Percentiles rank a stretch among this genome's conserved stretches.
Evolutionary conservation across 2,113 vertebrate genomes (phyloP).

Genomic region (Tauraco erythrolophus): DNA sequence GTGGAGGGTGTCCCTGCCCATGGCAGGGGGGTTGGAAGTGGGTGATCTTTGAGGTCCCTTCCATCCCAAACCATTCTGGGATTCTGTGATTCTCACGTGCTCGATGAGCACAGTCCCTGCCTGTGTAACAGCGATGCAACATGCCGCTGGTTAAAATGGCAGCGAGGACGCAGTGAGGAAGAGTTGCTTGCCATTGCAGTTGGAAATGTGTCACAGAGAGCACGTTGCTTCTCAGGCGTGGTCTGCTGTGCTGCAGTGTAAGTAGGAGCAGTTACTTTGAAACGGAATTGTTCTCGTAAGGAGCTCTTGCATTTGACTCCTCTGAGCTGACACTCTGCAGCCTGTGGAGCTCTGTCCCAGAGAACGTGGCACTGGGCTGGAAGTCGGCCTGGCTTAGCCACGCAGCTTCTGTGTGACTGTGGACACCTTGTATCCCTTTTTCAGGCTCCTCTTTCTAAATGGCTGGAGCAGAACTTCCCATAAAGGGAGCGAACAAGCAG

Average conservation of each 20-base stretch:
- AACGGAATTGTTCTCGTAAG: not conserved
- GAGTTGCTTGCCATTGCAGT: not conserved
- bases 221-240: not conserved
- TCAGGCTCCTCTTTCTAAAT: not conserved
- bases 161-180: not conserved
- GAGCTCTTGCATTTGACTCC: not conserved
- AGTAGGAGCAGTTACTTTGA: not conserved
- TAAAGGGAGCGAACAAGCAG: not conserved
- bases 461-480: accelerated
- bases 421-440: not conserved
- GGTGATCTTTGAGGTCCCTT: too few species aligned
- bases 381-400: not conserved
- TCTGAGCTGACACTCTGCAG: accelerated
- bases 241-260: not conserved
- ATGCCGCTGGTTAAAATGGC: not conserved
- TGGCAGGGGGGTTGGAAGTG: too few species aligned
- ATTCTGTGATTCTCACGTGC: not conserved
- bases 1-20: too few species aligned
- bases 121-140: not conserved
- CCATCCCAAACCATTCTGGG: too few species aligned
- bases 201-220: not conserved
- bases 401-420: not conserved
- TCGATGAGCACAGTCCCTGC: accelerated
- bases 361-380: not conserved
- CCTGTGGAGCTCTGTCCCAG: accelerated